phyloP scores from a whole-genome alignment of 1,140 invertebrate genomes.

The Scaptomyza graminum region DNA sequence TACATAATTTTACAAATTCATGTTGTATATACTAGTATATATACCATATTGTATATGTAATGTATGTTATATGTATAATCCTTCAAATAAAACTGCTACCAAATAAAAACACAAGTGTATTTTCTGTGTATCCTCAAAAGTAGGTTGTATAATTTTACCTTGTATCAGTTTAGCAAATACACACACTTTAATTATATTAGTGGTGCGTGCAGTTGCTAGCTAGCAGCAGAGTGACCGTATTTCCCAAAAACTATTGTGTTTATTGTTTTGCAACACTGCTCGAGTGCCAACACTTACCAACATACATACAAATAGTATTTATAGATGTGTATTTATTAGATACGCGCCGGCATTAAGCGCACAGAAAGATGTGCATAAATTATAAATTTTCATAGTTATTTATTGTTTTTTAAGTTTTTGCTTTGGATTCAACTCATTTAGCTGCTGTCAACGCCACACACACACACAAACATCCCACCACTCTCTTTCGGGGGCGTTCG shows the following conservation, averaged over 20 bases:
- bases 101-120: constrained; percentile 48
- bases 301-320: no score
- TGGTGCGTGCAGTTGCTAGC: background rate
- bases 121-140: background rate
- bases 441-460: constrained; percentile 8
- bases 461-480: constrained; percentile 4
- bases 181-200: no score
- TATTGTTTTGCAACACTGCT: constrained; percentile 19
- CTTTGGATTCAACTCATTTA: background rate
- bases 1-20: constrained; percentile 74
- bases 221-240: no score
- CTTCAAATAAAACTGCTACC: constrained; percentile 79
- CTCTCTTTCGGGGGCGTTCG: constrained; percentile 4
- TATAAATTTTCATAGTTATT: constrained; percentile 5
- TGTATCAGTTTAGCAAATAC: background rate
- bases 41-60: constrained; percentile 61
- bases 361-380: constrained; percentile 15
- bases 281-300: background rate
- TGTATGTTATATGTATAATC: constrained; percentile 65
- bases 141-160: background rate
- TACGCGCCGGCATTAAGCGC: constrained; percentile 40
- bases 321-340: background rate
- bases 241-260: no score
- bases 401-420: background rate
- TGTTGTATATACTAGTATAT: constrained; percentile 35